Evolutionary conservation across 2,888 invertebrate species (phyloP), one percentile per base, ranked within the genome.

Genomic region (Tethea ocularis): DNA sequence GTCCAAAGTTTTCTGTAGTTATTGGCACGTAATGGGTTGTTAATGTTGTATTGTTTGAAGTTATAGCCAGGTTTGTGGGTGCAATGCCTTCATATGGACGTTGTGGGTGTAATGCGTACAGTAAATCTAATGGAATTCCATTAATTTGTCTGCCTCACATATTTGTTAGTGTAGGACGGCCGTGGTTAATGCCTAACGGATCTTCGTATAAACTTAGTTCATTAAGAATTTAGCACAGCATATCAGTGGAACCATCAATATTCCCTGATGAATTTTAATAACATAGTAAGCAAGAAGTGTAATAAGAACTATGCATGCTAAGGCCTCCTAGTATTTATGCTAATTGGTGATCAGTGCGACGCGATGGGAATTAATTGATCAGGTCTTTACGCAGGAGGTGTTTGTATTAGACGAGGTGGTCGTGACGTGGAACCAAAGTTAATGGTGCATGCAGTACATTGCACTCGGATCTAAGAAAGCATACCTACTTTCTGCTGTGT

Each of bases 381-480:
- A 66, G 60, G 57, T 66, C 64, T 67, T 61, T 62, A 60, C 60
- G 13, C 57, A 65, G 62, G 63, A 68, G 63, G 67, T 63, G 69
- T 59, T 62, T 52, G n/a, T n/a, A 59, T 57, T 53, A 61, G 61
- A 64, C 68, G 65, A 71, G 74, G 74, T 74, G 80, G 64, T 71
- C 72, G 72, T 79, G 70, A 77, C 75, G 85, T 86, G 84, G 82
- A 84, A 83, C 83, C 78, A 82, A 82, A 84, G 74, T 89, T 84
- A 91, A 87, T 90, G 87, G 88, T 85, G 90, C 91, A 81, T 90
- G 80, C 77, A 83, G 89, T 74, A 78, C 89, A 67, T 85, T 90
- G 89, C 86, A 84, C 88, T 83, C 82, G 69, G 61, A 66, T 68
- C 62, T 62, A 71, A 73, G 77, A 77, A 78, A 78, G 77, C 77